A percentile compares a stretch with the other conserved stretches of the same genome.
These are phyloP conservation scores for Peromyscus aztecus DNA, from an alignment of 2,797 vertebrate genomes.

Conservation along the genomic window DNA sequence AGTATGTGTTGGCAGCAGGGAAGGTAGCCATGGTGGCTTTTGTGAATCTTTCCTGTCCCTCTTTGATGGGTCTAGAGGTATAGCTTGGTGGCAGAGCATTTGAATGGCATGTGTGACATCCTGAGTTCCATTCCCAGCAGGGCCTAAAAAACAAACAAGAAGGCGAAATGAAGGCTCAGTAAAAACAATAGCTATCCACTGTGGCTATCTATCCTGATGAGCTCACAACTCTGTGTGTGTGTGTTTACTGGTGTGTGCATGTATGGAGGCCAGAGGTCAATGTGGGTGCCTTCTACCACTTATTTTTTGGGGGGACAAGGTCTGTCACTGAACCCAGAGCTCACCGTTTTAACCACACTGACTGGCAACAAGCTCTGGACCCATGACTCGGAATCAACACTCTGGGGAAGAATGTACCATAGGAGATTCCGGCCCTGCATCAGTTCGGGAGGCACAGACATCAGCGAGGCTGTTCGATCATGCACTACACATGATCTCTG, in stretches of 20 bases:
- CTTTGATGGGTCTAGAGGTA: too few species aligned
- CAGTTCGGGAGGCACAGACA: neutral
- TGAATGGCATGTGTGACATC: neutral
- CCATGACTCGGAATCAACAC: neutral
- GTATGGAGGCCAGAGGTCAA: neutral
- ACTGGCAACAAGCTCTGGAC: neutral
- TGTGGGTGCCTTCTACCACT: neutral
- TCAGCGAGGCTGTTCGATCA: neutral
- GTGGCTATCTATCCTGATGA: rapidly evolving
- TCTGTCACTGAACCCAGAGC: neutral
- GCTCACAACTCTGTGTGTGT: neutral
- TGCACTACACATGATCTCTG: neutral
- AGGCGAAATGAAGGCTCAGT: neutral
- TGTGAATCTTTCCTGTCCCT: neutral
- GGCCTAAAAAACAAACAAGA: neutral
- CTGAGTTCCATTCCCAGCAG: neutral
- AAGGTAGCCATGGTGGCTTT: neutral
- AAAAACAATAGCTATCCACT: neutral
- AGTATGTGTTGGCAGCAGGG: neutral
- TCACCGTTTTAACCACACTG: neutral
- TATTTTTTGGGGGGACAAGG: neutral
- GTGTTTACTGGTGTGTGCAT: neutral
- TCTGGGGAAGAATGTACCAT: neutral
- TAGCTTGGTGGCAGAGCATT: neutral
- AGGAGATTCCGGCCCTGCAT: neutral